Evolutionary conservation across 2,888 invertebrate species (phyloP).

Genomic region (Pollenia angustigena): DNA sequence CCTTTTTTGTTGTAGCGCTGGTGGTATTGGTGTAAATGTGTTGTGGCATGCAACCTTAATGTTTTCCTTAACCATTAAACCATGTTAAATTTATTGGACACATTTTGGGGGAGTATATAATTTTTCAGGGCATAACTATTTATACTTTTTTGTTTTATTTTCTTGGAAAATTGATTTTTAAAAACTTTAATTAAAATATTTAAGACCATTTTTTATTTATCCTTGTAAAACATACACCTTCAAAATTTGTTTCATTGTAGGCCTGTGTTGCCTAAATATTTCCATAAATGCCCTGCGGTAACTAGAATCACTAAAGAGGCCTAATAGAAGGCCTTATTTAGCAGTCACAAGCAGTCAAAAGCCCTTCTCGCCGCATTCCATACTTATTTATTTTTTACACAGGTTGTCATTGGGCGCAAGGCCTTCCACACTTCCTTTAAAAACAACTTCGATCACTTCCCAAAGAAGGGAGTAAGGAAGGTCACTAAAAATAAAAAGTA

Average conservation of each 20-base stretch:
- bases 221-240: conserved; percentile 18
- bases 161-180: conserved; percentile 50
- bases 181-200: conserved; percentile 13
- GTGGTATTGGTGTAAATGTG: background rate
- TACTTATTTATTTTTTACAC: too few relatives aligned
- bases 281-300: too few relatives aligned
- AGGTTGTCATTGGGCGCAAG: too few relatives aligned
- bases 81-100: conserved; percentile 64
- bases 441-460: too few relatives aligned
- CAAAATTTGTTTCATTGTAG: background rate
- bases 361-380: too few relatives aligned
- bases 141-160: conserved; percentile 6
- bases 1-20: conserved; percentile 41
- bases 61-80: conserved; percentile 21
- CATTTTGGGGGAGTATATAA: conserved; percentile 45
- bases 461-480: too few relatives aligned
- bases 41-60: conserved; percentile 18
- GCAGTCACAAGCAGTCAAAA: too few relatives aligned
- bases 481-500: too few relatives aligned
- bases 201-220: background rate
- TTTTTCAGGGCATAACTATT: conserved; percentile 30
- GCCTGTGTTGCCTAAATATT: conserved; percentile 31
- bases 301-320: too few relatives aligned
- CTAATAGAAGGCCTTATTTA: too few relatives aligned
- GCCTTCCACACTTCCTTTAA: too few relatives aligned